Evolutionary conservation across 2,797 vertebrate genomes (phyloP).

Genomic region (Amniataba percoides): DNA sequence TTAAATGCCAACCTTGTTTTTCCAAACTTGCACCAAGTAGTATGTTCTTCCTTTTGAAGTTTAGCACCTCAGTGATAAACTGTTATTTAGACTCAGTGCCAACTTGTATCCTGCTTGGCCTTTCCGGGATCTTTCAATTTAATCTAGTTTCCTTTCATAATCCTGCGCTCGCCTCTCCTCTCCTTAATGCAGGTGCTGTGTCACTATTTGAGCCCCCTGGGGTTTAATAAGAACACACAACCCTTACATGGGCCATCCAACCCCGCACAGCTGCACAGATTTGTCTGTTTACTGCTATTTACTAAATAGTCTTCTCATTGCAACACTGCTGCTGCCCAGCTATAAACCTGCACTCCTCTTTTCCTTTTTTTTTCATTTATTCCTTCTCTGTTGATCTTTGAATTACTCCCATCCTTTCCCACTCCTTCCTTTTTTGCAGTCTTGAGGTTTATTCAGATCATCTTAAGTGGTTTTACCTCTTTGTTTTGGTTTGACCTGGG

Average conservation of each 20-base stretch:
- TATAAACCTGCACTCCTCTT: conserved; percentile 75
- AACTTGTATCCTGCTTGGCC: conserved; percentile 62
- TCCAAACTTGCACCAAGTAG: conserved; percentile 60
- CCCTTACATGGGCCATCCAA: conserved; percentile 79
- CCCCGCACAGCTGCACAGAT: conserved; percentile 83
- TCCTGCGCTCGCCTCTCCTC: conserved; percentile 46
- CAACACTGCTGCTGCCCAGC: conserved; percentile 75
- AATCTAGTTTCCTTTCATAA: conserved; percentile 62
- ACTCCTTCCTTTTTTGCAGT: conserved; percentile 44
- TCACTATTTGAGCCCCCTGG: conserved; percentile 76
- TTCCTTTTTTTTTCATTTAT: conserved; percentile 55
- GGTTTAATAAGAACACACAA: conserved; percentile 82
- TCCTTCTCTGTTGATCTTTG: conserved; percentile 66
- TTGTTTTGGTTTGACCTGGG: conserved; percentile 66
- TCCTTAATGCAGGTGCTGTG: conserved; percentile 80
- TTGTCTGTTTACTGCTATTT: conserved; percentile 85
- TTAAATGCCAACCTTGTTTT: conserved; percentile 69
- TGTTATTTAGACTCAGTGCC: conserved; percentile 62
- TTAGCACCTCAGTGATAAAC: conserved; percentile 62
- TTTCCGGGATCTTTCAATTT: conserved; percentile 62
- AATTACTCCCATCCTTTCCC: conserved; percentile 50
- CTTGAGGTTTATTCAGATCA: conserved; percentile 58
- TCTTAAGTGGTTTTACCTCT: conserved; percentile 70
- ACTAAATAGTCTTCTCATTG: conserved; percentile 84
- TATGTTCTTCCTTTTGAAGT: conserved; percentile 76